A percentile compares a stretch with the other conserved stretches of the same genome.
phyloP scores from a whole-genome alignment of 2,888 invertebrate genomes.

The Scotopteryx bipunctaria region DNA sequence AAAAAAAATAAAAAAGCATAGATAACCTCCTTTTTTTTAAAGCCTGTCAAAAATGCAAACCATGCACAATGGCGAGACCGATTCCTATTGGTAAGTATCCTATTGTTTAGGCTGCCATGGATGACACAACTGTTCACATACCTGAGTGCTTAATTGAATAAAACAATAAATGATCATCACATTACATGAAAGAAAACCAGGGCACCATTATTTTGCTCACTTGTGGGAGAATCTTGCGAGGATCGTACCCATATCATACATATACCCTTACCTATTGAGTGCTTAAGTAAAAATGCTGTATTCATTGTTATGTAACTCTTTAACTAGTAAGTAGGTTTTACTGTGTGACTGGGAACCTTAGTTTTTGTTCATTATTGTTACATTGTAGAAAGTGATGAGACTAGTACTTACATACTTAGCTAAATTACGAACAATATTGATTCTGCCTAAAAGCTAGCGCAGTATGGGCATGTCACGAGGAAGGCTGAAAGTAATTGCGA shows the following conservation, averaged over 20 bases:
- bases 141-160: neutral
- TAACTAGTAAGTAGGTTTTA: neutral
- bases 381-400: constrained; percentile 3
- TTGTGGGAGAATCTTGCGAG: neutral
- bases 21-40: too few relatives aligned
- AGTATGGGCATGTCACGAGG: too few relatives aligned
- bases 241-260: neutral
- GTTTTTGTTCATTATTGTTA: constrained; percentile 10
- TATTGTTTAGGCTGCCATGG: too few relatives aligned
- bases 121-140: neutral
- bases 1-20: too few relatives aligned
- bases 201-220: neutral
- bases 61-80: too few relatives aligned
- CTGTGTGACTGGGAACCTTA: constrained; percentile 11
- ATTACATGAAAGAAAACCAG: neutral
- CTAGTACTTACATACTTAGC: neutral
- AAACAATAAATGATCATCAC: neutral
- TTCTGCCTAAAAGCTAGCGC: too few relatives aligned
- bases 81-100: too few relatives aligned
- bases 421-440: too few relatives aligned
- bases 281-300: neutral
- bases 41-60: too few relatives aligned
- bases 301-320: constrained; percentile 6
- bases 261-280: too few relatives aligned
- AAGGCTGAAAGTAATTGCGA: too few relatives aligned